Evolutionary conservation across 2,797 vertebrate genomes (phyloP).

Genomic region (Erithacus rubecula): DNA sequence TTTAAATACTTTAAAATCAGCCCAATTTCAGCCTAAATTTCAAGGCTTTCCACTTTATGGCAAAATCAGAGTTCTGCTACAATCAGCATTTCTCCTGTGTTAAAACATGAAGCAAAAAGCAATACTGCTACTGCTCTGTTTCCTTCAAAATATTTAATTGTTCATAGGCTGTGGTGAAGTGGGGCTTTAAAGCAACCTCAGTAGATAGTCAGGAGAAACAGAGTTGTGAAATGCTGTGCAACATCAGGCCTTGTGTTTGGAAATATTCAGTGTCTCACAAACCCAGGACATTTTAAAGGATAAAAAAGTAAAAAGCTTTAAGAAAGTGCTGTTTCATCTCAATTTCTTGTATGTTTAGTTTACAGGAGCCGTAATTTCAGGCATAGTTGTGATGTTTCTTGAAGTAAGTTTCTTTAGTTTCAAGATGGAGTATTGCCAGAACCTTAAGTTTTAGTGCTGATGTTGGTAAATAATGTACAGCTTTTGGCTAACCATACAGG

Average conservation of each 20-base stretch:
- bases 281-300: not conserved
- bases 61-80: not conserved
- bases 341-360: not conserved
- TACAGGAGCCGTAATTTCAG: not conserved
- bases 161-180: not conserved
- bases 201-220: not conserved
- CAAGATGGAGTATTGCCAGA: slow-evolving; percentile 11
- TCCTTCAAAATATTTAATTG: not conserved
- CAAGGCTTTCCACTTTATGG: not conserved
- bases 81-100: not conserved
- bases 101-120: not conserved
- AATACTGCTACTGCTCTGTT: not conserved
- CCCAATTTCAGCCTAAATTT: not conserved
- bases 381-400: not conserved
- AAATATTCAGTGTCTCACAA: not conserved
- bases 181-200: not conserved
- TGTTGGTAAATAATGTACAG: slow-evolving; percentile 48
- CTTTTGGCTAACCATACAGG: slow-evolving; percentile 24
- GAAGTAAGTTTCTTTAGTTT: slow-evolving; percentile 5
- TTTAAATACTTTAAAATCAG: not conserved
- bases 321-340: not conserved
- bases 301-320: not conserved
- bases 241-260: not conserved
- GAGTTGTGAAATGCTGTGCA: not conserved
- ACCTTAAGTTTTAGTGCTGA: slow-evolving; percentile 14